These are phyloP conservation scores for Netelia inedita DNA, from an alignment of 2,888 invertebrate species.

Conservation along the genomic window DNA sequence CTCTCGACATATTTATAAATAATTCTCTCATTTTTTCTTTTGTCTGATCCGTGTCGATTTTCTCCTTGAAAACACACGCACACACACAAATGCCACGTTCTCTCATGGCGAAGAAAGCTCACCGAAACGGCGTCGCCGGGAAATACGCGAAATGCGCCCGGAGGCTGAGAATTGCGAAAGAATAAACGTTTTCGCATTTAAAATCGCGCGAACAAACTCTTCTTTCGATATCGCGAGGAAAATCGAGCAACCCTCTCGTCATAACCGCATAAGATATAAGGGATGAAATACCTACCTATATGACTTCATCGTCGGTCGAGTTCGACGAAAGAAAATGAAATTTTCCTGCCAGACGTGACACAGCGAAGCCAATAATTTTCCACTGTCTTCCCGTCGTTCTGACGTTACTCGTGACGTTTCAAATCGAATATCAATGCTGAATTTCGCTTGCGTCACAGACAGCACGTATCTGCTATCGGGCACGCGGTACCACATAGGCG, in stretches of 20 bases:
- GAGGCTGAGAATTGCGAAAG: slow-evolving; percentile 45
- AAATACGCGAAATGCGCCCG: slow-evolving; percentile 60
- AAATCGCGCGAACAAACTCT: slow-evolving; percentile 44
- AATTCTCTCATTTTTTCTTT: slow-evolving; percentile 1
- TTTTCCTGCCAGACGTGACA: slow-evolving; percentile 39
- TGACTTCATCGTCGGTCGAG: background rate
- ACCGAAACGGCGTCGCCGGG: slow-evolving; percentile 57
- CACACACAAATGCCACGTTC: slow-evolving; percentile 6
- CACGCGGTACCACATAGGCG: background rate
- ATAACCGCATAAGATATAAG: background rate
- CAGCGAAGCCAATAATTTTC: slow-evolving; percentile 38
- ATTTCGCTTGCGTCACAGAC: slow-evolving; percentile 37
- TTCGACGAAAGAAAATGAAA: slow-evolving; percentile 34
- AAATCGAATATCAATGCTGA: slow-evolving; percentile 58
- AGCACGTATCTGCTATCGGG: slow-evolving; percentile 2
- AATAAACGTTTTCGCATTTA: slow-evolving; percentile 34
- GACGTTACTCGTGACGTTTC: slow-evolving; percentile 30
- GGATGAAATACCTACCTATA: background rate
- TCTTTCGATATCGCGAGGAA: slow-evolving; percentile 37
- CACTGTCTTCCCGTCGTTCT: background rate
- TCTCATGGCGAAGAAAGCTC: slow-evolving; percentile 24
- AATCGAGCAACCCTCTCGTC: background rate
- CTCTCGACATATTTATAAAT: slow-evolving; percentile 30
- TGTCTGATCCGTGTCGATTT: slow-evolving; percentile 15
- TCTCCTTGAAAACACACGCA: background rate